Evolutionary conservation across 2,113 vertebrate genomes (phyloP), one percentile per base, ranked within the genome.

Genomic region (Antennarius striatus): DNA sequence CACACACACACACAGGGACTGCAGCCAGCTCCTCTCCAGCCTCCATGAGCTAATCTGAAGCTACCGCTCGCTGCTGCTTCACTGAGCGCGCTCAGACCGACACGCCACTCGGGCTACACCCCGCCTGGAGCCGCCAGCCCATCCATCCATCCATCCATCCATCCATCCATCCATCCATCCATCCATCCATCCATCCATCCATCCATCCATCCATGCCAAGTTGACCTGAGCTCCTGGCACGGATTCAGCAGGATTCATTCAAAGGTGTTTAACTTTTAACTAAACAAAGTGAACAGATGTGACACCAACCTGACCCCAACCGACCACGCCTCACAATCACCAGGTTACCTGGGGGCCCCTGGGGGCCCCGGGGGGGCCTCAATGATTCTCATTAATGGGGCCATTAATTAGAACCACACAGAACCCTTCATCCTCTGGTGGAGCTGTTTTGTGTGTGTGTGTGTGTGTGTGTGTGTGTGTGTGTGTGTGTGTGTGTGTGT

Each of bases 21-120:
- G 54, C 54, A 73, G 91, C 92, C 92, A 93, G 69, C 76, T 81
- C 72, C 73, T 73, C 74, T 93, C 90, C 72, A 68, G 71, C 79
- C 66, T 67, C 64, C 28, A 15, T 32, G 56, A 57, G 54, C 73
- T 92, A 90, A 92, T 90, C 15, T 63, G 72, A 86, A 82, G 85
- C 83, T 89, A 89, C 90, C 80, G 81, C 73, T 73, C 48, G 16
- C 59, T 89, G 81, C 88, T 88, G 89, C 86, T 84, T 78, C 71
- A 79, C 63, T 80, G 85, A 78, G 75, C 77, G 50, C 53, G 59
- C 73, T 83, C 77, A 9, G 28, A 56, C 11, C 60, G 52, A 76
- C 58, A 16, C 74, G 22, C 2, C 22, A 22, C 22, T 22, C 22
- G 2, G 22, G 22, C 22, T 22, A 22, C 22, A 22, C 22, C 22